These are phyloP conservation scores for Tetragonula clypearis DNA, from an alignment of 1,140 invertebrate genomes.

Conservation along the genomic window DNA sequence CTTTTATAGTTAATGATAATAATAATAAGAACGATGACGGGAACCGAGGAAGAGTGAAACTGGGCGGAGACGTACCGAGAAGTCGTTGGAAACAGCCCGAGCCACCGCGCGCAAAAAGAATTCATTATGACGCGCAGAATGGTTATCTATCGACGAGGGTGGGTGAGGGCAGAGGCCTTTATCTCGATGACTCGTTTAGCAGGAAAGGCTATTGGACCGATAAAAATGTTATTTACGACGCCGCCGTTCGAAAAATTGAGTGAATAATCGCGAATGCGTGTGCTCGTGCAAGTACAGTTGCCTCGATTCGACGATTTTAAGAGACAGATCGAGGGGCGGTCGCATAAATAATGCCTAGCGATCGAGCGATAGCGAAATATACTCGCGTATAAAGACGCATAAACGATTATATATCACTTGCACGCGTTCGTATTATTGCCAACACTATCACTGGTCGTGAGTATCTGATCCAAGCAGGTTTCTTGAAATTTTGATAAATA, in stretches of 20 bases:
- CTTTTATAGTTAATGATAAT: slow-evolving; percentile 35
- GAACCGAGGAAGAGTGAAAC: neutral
- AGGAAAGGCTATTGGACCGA: slow-evolving; percentile 2
- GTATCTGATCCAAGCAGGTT: too few species aligned
- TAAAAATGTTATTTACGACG: slow-evolving; percentile 38
- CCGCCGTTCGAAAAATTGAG: neutral
- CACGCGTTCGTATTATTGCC: too few species aligned
- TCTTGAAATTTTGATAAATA: too few species aligned
- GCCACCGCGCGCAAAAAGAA: slow-evolving; percentile 24
- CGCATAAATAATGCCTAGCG: neutral
- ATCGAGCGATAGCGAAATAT: neutral
- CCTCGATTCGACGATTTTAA: neutral
- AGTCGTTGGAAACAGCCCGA: slow-evolving; percentile 27
- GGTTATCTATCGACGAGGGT: slow-evolving; percentile 27
- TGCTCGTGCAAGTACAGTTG: neutral
- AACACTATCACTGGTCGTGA: too few species aligned
- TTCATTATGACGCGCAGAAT: slow-evolving; percentile 37
- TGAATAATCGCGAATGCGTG: neutral
- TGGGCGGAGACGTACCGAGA: slow-evolving; percentile 38
- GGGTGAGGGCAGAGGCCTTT: neutral
- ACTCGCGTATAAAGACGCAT: neutral
- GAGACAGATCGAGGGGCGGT: slow-evolving; percentile 3
- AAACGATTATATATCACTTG: too few species aligned
- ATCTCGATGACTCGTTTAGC: slow-evolving; percentile 33
- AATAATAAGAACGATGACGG: slow-evolving; percentile 36